Conservation (phyloP, 2,888 invertebrate genomes). For the Mimumesa dahlbomi region DNA sequence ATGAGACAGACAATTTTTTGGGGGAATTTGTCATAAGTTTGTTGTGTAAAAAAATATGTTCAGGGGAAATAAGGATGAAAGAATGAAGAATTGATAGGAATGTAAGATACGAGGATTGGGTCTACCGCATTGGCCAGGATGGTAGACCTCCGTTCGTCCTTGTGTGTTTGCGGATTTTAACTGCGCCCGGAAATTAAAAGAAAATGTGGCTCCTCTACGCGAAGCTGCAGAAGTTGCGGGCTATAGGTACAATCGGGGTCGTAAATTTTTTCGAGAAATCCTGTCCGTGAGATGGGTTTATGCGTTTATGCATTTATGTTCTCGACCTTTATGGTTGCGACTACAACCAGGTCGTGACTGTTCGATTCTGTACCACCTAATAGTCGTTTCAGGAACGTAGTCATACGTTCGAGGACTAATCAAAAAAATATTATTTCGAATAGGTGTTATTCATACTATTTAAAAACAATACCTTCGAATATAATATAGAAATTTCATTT, state of each 20-base stretch:
- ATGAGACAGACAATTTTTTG: no score
- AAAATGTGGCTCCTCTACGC: constrained; percentile 30
- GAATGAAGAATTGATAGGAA: background rate
- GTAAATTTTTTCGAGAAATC: constrained; percentile 37
- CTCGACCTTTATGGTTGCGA: background rate
- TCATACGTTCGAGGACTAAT: background rate
- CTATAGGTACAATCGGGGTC: constrained; percentile 21
- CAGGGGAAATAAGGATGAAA: no score
- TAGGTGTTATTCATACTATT: no score
- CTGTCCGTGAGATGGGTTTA: constrained; percentile 19
- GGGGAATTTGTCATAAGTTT: no score
- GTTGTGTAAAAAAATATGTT: no score
- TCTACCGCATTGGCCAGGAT: constrained; percentile 33
- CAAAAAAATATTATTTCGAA: no score
- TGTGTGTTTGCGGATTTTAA: constrained; percentile 35
- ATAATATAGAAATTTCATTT: no score
- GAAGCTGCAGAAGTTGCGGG: constrained; percentile 30
- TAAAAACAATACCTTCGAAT: no score
- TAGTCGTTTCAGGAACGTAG: constrained; percentile 9
- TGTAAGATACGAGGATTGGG: constrained; percentile 6
- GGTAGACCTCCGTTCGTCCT: constrained; percentile 45
- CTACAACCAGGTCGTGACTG: background rate
- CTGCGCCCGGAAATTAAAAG: constrained; percentile 17
- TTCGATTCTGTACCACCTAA: background rate
- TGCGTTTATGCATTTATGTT: constrained; percentile 37